Evolutionary conservation across 2,113 vertebrate genomes (phyloP).

Genomic region (Vidua macroura): DNA sequence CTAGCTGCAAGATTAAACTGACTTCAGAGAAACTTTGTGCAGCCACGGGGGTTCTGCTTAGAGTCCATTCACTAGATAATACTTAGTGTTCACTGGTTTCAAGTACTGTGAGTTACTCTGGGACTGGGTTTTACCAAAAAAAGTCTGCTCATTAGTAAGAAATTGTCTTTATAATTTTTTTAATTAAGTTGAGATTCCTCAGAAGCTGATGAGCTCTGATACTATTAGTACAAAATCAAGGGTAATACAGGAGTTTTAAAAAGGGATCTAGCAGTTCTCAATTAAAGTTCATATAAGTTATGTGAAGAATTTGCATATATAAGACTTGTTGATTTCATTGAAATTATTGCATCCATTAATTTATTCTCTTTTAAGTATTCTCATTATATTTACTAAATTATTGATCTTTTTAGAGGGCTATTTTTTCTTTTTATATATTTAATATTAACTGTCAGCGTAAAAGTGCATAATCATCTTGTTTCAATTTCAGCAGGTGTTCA

Average conservation of each 20-base stretch:
- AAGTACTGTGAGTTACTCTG: background rate
- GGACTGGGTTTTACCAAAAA: background rate
- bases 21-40: background rate
- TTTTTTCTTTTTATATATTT: background rate
- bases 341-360: background rate
- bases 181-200: background rate
- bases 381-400: background rate
- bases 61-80: background rate
- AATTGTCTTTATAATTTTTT: background rate
- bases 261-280: background rate
- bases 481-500: constrained; percentile 79
- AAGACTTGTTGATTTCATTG: background rate
- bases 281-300: background rate
- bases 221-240: background rate
- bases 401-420: background rate
- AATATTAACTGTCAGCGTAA: background rate
- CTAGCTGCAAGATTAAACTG: background rate
- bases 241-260: background rate
- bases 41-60: background rate
- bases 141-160: background rate
- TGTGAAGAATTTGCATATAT: background rate
- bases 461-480: background rate
- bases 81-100: background rate
- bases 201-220: background rate
- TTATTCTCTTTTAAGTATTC: background rate